phyloP scores from a whole-genome alignment of 2,888 invertebrate species.

The Limnephilus rhombicus region DNA sequence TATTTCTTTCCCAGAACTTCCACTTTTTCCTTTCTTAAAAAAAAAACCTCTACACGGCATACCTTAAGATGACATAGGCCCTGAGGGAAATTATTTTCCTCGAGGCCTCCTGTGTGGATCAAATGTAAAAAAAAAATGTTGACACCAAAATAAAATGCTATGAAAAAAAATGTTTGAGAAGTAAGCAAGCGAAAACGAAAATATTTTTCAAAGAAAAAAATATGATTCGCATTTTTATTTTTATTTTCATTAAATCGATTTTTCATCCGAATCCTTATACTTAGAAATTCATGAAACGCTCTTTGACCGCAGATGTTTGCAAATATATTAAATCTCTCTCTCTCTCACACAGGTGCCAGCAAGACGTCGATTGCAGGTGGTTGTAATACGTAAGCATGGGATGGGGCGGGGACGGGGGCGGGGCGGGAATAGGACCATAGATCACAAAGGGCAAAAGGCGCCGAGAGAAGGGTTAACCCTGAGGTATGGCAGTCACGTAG shows the following conservation, averaged over 20 bases:
- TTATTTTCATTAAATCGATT: not conserved
- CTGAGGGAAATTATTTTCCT: too few relatives aligned
- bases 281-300: not conserved
- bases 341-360: not conserved
- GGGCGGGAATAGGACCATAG: not conserved
- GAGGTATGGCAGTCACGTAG: not conserved
- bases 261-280: not conserved
- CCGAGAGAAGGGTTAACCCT: not conserved
- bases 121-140: too few relatives aligned
- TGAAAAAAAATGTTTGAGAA: not conserved
- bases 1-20: too few relatives aligned
- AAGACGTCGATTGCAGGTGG: not conserved
- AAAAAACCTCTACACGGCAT: too few relatives aligned
- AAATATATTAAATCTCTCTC: not conserved
- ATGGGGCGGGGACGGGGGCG: too few relatives aligned
- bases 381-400: not conserved
- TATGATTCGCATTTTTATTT: not conserved
- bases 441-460: not conserved
- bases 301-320: not conserved
- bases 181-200: not conserved
- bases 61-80: too few relatives aligned
- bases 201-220: not conserved
- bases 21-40: too few relatives aligned
- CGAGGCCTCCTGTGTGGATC: too few relatives aligned
- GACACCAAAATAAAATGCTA: too few relatives aligned